A percentile compares a stretch with the other conserved stretches of the same genome.
phyloP scores from a whole-genome alignment of 2,797 vertebrate species.

The Enteromius anoplus region DNA sequence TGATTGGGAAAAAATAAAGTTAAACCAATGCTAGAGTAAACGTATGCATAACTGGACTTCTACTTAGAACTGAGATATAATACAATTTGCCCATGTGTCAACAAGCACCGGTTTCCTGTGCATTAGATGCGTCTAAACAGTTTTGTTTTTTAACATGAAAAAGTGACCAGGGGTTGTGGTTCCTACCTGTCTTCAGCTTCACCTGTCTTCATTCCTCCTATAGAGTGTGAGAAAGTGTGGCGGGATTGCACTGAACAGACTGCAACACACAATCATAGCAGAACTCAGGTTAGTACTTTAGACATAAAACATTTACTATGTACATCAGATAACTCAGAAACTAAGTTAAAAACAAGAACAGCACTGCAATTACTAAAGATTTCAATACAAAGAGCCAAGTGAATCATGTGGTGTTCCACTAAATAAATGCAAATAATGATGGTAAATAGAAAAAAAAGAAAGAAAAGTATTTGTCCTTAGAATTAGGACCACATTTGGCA shows the following conservation, averaged over 20 bases:
- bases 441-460: not conserved
- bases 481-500: conserved; percentile 9
- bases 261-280: conserved; percentile 47
- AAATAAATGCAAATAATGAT: conserved; percentile 13
- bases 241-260: conserved; percentile 24
- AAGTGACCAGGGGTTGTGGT: not conserved
- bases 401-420: not conserved
- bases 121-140: not conserved
- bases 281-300: conserved; percentile 17
- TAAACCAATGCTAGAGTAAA: not conserved
- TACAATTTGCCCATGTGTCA: not conserved
- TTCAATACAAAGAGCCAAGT: not conserved
- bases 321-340: not conserved
- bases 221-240: conserved; percentile 23
- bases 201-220: conserved; percentile 51
- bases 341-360: not conserved
- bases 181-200: conserved; percentile 61
- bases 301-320: not conserved
- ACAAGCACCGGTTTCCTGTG: not conserved
- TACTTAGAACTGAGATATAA: not conserved
- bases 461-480: not conserved
- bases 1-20: not conserved
- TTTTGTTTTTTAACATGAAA: not conserved
- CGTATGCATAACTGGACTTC: not conserved
- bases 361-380: not conserved